phyloP scores from a whole-genome alignment of 2,888 invertebrate genomes.

The Drosophila picticornis region DNA sequence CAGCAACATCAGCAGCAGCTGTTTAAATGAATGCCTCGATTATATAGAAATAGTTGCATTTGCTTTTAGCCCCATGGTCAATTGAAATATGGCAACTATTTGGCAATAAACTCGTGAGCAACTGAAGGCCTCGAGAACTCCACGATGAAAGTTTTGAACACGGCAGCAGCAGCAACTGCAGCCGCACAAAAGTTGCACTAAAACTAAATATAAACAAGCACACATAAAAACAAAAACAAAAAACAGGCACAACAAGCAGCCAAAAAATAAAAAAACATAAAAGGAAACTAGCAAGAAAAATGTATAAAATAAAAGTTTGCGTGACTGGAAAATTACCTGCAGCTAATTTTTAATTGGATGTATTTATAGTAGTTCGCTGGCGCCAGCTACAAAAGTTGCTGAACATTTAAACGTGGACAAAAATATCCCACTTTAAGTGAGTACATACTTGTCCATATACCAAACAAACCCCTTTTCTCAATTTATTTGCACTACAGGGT shows the following conservation, averaged over 20 bases:
- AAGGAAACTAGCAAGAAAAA: constrained; percentile 15
- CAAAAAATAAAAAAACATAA: constrained; percentile 20
- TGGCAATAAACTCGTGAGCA: constrained; percentile 44
- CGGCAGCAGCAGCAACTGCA: constrained; percentile 20
- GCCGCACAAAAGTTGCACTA: constrained; percentile 65
- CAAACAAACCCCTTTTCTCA: background rate
- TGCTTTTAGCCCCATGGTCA: constrained; percentile 34
- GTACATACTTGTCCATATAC: background rate
- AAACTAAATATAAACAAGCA: constrained; percentile 40
- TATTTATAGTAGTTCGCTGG: constrained; percentile 3
- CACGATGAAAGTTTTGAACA: constrained; percentile 28
- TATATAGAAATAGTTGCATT: constrained; percentile 68
- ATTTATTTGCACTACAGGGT: constrained; percentile 4
- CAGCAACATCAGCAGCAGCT: constrained; percentile 29
- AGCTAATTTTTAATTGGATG: background rate
- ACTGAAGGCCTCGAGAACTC: constrained; percentile 21
- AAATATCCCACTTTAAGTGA: background rate
- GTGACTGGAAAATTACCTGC: constrained; percentile 29
- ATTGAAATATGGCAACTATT: constrained; percentile 57
- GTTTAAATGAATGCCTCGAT: constrained; percentile 48
- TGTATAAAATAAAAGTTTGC: constrained; percentile 22
- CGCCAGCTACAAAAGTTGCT: background rate
- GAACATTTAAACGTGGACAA: background rate
- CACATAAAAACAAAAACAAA: constrained; percentile 9
- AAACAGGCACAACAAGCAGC: constrained; percentile 13